Conservation (phyloP, 2,888 invertebrate genomes). For the Cephus pygmeus region DNA sequence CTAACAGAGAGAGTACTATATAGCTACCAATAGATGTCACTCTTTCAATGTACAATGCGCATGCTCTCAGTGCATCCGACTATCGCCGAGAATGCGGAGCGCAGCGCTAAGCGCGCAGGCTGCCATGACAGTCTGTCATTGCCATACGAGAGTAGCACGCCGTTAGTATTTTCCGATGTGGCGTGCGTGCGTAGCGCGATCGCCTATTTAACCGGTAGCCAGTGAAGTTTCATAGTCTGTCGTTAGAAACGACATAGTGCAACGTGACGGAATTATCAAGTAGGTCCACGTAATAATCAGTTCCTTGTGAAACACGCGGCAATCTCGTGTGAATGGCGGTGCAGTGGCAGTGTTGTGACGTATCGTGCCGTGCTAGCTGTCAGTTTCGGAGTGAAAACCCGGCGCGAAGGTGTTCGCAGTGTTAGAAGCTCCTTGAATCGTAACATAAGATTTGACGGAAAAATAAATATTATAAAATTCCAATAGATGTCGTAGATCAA, state of each 20-base stretch:
- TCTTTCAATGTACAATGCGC: neutral
- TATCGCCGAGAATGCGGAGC: neutral
- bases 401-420: neutral
- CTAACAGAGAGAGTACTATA: neutral
- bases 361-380: constrained; percentile 45
- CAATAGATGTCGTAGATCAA: neutral
- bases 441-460: neutral
- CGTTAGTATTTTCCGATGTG: constrained; percentile 9
- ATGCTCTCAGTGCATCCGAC: neutral
- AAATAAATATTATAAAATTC: neutral
- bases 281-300: neutral
- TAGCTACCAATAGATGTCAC: neutral
- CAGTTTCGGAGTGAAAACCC: constrained; percentile 32
- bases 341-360: constrained; percentile 48
- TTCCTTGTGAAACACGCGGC: constrained; percentile 4
- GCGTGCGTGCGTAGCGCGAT: constrained; percentile 31
- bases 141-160: constrained; percentile 17
- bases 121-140: constrained; percentile 49
- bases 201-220: constrained; percentile 21
- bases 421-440: neutral
- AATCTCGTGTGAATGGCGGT: constrained; percentile 45
- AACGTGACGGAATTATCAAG: neutral
- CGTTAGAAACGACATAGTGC: neutral
- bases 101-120: constrained; percentile 20
- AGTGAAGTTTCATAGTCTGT: neutral